A percentile compares a stretch with the other conserved stretches of the same genome.
phyloP scores from a whole-genome alignment of 2,888 invertebrate species.

The Trisateles emortualis region DNA sequence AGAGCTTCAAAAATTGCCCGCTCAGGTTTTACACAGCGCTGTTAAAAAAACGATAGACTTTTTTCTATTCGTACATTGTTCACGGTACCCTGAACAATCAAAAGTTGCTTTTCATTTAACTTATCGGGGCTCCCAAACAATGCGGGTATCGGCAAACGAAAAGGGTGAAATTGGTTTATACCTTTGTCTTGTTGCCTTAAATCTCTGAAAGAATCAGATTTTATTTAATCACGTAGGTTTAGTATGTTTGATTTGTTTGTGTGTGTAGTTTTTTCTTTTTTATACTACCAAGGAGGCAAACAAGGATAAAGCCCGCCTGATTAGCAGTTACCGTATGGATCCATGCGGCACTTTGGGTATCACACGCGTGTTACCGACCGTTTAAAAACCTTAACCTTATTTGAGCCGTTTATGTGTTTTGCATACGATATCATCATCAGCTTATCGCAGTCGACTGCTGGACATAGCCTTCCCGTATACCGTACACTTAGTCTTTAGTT shows the following conservation, averaged over 20 bases:
- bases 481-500: no score
- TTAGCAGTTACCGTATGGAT: background rate
- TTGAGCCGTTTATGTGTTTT: no score
- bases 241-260: background rate
- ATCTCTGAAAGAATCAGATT: conserved; percentile 49
- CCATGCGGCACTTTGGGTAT: no score
- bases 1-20: conserved; percentile 50
- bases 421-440: no score
- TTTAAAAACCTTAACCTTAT: no score
- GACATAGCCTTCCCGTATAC: no score
- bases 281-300: no score
- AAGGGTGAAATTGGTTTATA: conserved; percentile 67
- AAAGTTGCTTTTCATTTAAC: conserved; percentile 77
- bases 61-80: conserved; percentile 51
- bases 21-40: conserved; percentile 42
- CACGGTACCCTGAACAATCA: conserved; percentile 62
- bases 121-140: conserved; percentile 64
- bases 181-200: conserved; percentile 68
- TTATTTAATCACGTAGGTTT: conserved; percentile 26
- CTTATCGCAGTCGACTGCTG: no score
- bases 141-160: conserved; percentile 58
- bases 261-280: background rate
- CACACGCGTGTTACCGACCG: no score
- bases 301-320: no score
- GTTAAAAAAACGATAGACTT: conserved; percentile 10